A percentile compares a stretch with the other conserved stretches of the same genome.
phyloP scores from a whole-genome alignment of 2,113 vertebrate species.

The Bos indicus region DNA sequence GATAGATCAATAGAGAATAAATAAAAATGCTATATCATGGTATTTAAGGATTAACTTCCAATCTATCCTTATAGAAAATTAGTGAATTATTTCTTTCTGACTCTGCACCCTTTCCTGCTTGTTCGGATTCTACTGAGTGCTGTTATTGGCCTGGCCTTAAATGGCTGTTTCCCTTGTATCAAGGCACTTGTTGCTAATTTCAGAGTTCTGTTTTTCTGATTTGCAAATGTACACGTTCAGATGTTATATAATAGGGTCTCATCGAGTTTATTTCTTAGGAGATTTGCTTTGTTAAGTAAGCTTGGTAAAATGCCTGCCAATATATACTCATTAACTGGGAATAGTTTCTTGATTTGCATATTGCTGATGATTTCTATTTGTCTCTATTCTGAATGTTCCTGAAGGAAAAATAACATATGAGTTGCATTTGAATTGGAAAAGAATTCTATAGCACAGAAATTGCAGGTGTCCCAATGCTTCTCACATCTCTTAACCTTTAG shows the following conservation, averaged over 20 bases:
- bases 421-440: not conserved
- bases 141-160: not conserved
- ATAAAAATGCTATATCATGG: not conserved
- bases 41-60: not conserved
- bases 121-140: not conserved
- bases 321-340: not conserved
- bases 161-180: not conserved
- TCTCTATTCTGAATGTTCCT: not conserved
- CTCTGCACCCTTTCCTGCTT: not conserved
- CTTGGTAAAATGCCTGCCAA: not conserved
- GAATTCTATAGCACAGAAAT: not conserved
- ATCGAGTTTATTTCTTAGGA: constrained; percentile 15
- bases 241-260: not conserved
- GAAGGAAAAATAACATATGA: not conserved
- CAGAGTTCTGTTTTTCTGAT: not conserved
- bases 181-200: not conserved
- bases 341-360: not conserved
- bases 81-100: not conserved
- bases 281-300: constrained; percentile 29
- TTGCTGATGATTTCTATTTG: not conserved
- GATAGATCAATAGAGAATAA: not conserved
- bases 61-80: not conserved
- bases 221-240: not conserved
- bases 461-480: not conserved
- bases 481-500: not conserved